Base-by-base conservation (phyloP, 23 tunicate species). In the Halocynthia aurantium region DNA sequence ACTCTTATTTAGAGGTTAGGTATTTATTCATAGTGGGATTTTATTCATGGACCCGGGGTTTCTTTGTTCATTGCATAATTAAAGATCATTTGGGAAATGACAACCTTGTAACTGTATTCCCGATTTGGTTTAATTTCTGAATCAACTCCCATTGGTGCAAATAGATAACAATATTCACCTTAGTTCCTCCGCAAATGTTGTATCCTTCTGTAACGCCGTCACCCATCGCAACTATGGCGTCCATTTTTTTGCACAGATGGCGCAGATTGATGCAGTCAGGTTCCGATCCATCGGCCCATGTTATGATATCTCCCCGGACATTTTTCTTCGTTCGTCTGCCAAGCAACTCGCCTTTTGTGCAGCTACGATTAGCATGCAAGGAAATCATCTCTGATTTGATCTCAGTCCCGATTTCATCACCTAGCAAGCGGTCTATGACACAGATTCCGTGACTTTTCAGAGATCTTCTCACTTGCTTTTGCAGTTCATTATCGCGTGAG, bases 301-400 rank as follows among this genome's bases (percentile, higher is more conserved):
- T 55, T 7, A 89, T 76, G 11, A 67, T 72, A 69, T 89, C 96
- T 8, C 78, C 53, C 0, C 96, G 85, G 13, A 88, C 83, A 7
- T 76, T 62, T 5, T 65, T 78, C 7, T 75, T 21, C 5, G 81
- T 79, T 61, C 63, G 60, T 9, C 77, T 80, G 71, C 86, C 8
- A 62, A 51, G 77, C 72, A 84, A 52, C 62, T 84, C 75, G 70
- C 89, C 51, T 75, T 76, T 50, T 84, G 85, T 12, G 85, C 96
- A 15, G 85, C 88, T 57, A 84, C 96, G 18, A 89, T 89, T 13
- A 84, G 78, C 13, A 77, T 77, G 10, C 40, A 67, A 8, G 22
- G 66, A 7, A 73, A 76, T 52, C 66, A 13, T 63, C 75, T 91
- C 31, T 85, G 81, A 77, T 88, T 77, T 77, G 91, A 76, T 80